phyloP scores from a whole-genome alignment of 53 echinoderm and acorn worm genomes.

The Paracentrotus lividus region DNA sequence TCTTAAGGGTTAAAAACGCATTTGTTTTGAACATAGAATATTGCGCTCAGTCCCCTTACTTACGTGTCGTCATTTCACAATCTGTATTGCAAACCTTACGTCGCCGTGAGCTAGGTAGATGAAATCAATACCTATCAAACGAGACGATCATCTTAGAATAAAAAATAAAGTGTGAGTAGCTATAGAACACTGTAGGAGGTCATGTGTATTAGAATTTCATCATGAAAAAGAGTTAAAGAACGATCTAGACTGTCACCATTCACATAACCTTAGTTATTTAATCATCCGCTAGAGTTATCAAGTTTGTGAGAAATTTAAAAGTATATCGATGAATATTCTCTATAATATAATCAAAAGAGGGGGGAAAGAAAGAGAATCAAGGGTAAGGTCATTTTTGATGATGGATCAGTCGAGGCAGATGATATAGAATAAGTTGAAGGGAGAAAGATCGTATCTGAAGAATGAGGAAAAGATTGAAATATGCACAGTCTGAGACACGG shows the following conservation, averaged over 20 bases:
- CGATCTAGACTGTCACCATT: background rate
- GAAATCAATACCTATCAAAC: constrained; percentile 9
- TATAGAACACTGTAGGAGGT: background rate
- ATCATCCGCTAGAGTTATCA: background rate
- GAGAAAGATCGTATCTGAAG: too few species aligned
- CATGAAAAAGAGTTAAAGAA: background rate
- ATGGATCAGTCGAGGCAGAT: background rate
- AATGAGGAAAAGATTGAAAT: background rate
- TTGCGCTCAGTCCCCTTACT: background rate
- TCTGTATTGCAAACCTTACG: background rate
- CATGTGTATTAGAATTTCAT: background rate
- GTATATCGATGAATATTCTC: background rate
- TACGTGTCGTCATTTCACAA: background rate
- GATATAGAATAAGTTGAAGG: background rate
- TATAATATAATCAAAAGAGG: too few species aligned
- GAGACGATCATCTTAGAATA: background rate
- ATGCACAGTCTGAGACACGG: too few species aligned
- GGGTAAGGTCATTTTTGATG: background rate
- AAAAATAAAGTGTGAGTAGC: background rate
- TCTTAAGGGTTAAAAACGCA: constrained; percentile 14
- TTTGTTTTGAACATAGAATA: constrained; percentile 10
- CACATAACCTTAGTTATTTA: background rate
- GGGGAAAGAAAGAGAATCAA: too few species aligned
- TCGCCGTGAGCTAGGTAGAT: background rate
- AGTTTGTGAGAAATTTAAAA: background rate